phyloP scores from a whole-genome alignment of 2,113 vertebrate species.

The Arenaria interpres region DNA sequence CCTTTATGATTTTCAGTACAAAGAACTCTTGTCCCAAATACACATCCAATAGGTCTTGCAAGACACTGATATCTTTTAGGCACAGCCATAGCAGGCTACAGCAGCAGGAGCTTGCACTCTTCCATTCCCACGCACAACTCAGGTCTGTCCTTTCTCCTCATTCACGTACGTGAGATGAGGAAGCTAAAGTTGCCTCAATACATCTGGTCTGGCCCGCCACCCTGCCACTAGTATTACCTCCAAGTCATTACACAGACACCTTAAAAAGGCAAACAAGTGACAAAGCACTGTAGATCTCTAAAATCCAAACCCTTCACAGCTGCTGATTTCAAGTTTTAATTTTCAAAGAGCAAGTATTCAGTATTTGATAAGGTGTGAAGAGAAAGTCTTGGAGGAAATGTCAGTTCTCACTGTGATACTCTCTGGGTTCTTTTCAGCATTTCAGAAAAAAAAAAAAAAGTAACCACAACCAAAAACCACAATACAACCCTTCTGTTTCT shows the following conservation, averaged over 20 bases:
- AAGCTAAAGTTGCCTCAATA: not conserved
- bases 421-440: not conserved
- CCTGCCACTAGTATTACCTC: not conserved
- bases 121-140: not conserved
- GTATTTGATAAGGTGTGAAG: not conserved
- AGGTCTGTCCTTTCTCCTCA: not conserved
- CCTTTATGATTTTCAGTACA: not conserved
- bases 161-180: accelerated
- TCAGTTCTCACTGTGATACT: not conserved
- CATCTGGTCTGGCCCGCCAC: not conserved
- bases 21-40: not conserved
- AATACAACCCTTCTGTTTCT: not conserved
- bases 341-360: not conserved
- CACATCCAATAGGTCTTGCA: not conserved
- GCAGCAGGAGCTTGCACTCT: not conserved
- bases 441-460: not conserved
- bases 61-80: not conserved
- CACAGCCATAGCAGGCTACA: not conserved
- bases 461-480: not conserved
- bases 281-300: not conserved
- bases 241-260: not conserved
- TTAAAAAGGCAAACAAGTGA: not conserved
- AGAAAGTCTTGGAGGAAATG: not conserved
- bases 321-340: accelerated
- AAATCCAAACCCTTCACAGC: not conserved